These are phyloP conservation scores for Aphelinus certus DNA, from an alignment of 1,140 invertebrate genomes.

Conservation along the genomic window DNA sequence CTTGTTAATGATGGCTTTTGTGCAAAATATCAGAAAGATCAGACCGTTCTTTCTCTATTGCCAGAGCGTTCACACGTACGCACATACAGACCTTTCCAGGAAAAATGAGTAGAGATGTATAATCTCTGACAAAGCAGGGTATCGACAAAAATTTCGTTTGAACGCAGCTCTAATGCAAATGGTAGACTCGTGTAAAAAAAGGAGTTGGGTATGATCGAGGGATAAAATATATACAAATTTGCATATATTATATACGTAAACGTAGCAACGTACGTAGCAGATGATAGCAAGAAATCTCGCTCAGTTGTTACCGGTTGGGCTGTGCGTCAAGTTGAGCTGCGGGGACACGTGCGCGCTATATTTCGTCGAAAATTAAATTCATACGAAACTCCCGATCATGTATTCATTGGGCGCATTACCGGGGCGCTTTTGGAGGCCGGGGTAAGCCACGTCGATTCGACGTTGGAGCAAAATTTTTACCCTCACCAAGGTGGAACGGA, in stretches of 20 bases:
- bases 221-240: neutral
- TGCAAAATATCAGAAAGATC: no score
- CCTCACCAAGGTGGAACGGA: no score
- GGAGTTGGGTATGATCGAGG: neutral
- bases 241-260: neutral
- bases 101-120: no score
- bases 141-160: no score
- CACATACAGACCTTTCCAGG: no score
- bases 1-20: no score
- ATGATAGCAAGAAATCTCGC: slow-evolving; percentile 16
- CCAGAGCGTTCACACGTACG: no score
- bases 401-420: slow-evolving; percentile 55
- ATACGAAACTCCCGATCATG: slow-evolving; percentile 54
- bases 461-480: no score
- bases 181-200: no score
- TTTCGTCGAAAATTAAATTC: slow-evolving; percentile 61
- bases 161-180: no score
- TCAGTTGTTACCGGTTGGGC: neutral
- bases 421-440: slow-evolving; percentile 34
- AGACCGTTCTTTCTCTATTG: no score
- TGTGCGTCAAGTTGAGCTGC: slow-evolving; percentile 39
- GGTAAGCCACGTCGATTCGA: neutral
- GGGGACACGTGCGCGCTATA: slow-evolving; percentile 54
- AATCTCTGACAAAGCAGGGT: no score
- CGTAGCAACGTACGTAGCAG: neutral